These are phyloP conservation scores for Nemopilema nomurai DNA, from an alignment of 30 jellyfish, hydroid and myxozoan species.

Conservation along the genomic window DNA sequence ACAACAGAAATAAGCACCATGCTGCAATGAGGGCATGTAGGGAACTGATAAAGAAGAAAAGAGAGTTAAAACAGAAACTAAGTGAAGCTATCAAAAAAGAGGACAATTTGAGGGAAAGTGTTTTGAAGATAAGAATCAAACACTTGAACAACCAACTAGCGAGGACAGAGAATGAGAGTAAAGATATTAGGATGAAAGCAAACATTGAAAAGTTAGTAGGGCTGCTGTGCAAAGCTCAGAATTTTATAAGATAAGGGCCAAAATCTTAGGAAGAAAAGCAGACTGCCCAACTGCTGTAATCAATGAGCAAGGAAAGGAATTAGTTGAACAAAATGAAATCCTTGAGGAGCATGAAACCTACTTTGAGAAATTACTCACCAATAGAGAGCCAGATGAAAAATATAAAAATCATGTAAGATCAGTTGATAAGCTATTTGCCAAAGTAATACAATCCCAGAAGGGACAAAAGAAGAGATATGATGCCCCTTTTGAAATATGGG, in stretches of 20 bases:
- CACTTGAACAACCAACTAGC: background rate
- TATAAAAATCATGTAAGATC: conserved; percentile 8
- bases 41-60: conserved; percentile 10
- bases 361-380: conserved; percentile 20
- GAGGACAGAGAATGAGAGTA: background rate
- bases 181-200: background rate
- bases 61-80: background rate
- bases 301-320: conserved; percentile 29
- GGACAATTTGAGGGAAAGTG: background rate
- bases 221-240: conserved; percentile 11
- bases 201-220: background rate
- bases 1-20: conserved; percentile 12
- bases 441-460: background rate
- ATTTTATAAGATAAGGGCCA: conserved; percentile 13
- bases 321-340: background rate
- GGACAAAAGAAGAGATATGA: conserved; percentile 5
- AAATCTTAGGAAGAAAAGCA: conserved; percentile 12
- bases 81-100: background rate
- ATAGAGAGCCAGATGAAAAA: conserved; percentile 23
- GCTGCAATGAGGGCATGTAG: background rate
- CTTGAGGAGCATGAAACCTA: conserved; percentile 21
- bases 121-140: conserved; percentile 10
- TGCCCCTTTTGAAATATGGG: conserved; percentile 18
- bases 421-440: conserved; percentile 14
- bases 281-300: conserved; percentile 22